phyloP scores from a whole-genome alignment of 2,888 invertebrate genomes.

The Caenorhabditis sp. region DNA sequence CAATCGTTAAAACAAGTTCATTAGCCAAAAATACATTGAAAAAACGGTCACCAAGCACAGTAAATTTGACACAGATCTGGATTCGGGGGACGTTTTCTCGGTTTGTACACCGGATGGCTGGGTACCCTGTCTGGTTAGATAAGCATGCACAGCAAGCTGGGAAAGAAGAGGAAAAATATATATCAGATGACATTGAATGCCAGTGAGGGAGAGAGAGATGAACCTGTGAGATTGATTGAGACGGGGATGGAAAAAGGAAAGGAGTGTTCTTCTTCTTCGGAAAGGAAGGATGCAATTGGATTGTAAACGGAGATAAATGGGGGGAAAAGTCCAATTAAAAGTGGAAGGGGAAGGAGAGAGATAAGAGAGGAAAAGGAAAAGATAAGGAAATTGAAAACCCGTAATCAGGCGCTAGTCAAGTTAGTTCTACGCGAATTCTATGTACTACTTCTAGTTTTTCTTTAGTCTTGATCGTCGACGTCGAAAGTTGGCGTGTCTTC shows the following conservation, averaged over 20 bases:
- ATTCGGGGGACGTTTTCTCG: not conserved
- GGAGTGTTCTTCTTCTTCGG: no score
- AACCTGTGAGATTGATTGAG: no score
- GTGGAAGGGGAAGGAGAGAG: not conserved
- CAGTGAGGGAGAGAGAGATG: no score
- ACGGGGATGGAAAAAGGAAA: slow-evolving; percentile 16
- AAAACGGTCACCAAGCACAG: not conserved
- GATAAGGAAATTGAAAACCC: slow-evolving; percentile 28
- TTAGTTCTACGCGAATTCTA: slow-evolving; percentile 31
- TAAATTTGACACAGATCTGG: slow-evolving; percentile 10
- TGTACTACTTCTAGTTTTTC: not conserved
- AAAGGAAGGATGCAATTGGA: slow-evolving; percentile 38
- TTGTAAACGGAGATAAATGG: slow-evolving; percentile 25
- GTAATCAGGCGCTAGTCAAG: slow-evolving; percentile 15
- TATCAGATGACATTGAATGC: slow-evolving; percentile 41
- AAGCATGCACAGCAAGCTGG: slow-evolving; percentile 50
- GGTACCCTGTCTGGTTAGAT: slow-evolving; percentile 24
- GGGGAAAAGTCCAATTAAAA: no score
- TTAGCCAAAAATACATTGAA: slow-evolving; percentile 16
- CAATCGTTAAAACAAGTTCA: slow-evolving; percentile 12
- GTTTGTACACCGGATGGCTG: slow-evolving; percentile 25
- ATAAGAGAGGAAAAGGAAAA: slow-evolving; percentile 3
- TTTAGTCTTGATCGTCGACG: slow-evolving; percentile 21
- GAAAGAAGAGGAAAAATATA: not conserved
- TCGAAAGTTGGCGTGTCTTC: slow-evolving; percentile 46